Percentiles rank a stretch among this genome's conserved stretches.
Conservation (phyloP, 2,113 vertebrate genomes). For the Chaetodon trifascialis region DNA sequence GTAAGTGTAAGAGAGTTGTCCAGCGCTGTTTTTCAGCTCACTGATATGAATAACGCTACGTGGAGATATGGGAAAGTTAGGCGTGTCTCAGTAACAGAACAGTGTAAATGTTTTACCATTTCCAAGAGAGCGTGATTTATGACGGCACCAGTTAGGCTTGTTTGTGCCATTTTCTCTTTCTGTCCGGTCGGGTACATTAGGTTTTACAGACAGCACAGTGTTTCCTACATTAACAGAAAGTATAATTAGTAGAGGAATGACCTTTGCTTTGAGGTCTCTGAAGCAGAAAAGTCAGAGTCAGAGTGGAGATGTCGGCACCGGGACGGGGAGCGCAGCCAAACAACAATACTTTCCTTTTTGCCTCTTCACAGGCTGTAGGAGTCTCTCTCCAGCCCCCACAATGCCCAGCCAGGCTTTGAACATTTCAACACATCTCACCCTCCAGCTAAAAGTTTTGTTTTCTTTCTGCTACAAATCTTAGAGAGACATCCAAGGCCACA, state of each 20-base stretch:
- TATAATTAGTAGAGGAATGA: constrained; percentile 32
- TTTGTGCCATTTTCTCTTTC: constrained; percentile 16
- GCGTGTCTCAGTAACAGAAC: constrained; percentile 47
- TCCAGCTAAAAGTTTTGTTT: constrained; percentile 43
- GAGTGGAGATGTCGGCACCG: constrained; percentile 79
- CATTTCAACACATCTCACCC: constrained; percentile 55
- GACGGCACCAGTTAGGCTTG: constrained; percentile 2
- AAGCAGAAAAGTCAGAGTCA: constrained; percentile 53
- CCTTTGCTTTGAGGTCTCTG: constrained; percentile 56
- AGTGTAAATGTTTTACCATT: constrained; percentile 74
- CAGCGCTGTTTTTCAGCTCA: background rate
- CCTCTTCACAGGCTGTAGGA: constrained; percentile 62
- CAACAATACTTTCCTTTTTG: constrained; percentile 79
- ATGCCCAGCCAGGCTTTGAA: constrained; percentile 70
- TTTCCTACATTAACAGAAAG: constrained; percentile 11
- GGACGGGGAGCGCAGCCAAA: constrained; percentile 65
- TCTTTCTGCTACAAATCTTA: constrained; percentile 58
- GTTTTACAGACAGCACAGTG: background rate
- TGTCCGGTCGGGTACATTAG: background rate
- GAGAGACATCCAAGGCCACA: constrained; percentile 36
- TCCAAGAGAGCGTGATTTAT: constrained; percentile 36
- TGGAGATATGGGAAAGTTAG: constrained; percentile 56
- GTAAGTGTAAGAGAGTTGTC: background rate
- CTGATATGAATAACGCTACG: constrained; percentile 56
- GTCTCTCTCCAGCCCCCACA: constrained; percentile 63